Base-by-base conservation (phyloP, 2,797 vertebrate genomes). In the Mus spretus region DNA sequence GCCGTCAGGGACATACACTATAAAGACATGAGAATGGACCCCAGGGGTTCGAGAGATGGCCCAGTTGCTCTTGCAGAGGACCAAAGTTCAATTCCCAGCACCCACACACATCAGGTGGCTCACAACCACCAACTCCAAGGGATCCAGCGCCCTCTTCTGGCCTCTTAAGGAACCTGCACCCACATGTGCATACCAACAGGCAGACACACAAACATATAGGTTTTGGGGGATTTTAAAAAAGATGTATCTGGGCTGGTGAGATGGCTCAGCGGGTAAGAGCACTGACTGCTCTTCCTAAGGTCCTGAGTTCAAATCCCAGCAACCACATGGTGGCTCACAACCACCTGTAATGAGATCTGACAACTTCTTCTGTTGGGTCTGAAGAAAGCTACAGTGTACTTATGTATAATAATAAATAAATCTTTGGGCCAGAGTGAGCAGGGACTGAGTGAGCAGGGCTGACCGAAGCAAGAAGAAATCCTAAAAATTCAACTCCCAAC, bases 1-100 rank as follows among this genome's bases (percentile, higher is more conserved):
- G 0, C 99, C 99, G 0, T 98, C 97, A 0, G 99, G 98, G 91
- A 99, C 82, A 74, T 99, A 99, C 0, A 96, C 99, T 99, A 98
- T 2, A 1, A 82, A 72, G 22, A 78, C 0, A 96, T 55, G 91
- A 96, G 89, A 11, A 34, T 40, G 80, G 65, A 70, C 65, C 91
- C 22, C 3, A 28, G 34, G 65, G 20, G 6, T 44, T 85, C 0
- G 6, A 85, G 83, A 67, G 63, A 70, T 70, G 63, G 20, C 10
- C 50, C 3, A 5, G 31, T 15, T 13, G 31, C 6, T 53, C 65
- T 53, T 57, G 37, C 70, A 40, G 9, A 28, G 50, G 24, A 57
- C 67, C 9, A 1, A 28, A 37, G 22, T 53, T 55, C 14, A 0
- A 28, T 31, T 87, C 50, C 67, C 24, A 87, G n/a, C 24, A 50